phyloP scores from a whole-genome alignment of 2,113 vertebrate genomes.

The Lutjanus erythropterus region DNA sequence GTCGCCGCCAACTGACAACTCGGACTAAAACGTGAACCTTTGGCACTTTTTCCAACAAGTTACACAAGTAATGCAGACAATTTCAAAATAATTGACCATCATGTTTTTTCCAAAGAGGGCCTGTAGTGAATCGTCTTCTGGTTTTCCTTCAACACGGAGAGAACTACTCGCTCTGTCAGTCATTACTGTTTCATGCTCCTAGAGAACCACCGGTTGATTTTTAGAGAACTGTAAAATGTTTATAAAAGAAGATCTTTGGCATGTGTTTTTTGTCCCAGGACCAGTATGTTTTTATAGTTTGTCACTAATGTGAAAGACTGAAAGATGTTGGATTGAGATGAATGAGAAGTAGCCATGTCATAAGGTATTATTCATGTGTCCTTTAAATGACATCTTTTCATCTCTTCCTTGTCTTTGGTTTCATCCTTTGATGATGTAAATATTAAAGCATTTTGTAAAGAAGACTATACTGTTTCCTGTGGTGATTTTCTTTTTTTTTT shows the following conservation, averaged over 20 bases:
- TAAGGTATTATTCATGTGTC: constrained; percentile 39
- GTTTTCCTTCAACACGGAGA: constrained; percentile 17
- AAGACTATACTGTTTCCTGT: constrained; percentile 32
- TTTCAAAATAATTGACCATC: constrained; percentile 25
- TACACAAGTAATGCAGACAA: constrained; percentile 3
- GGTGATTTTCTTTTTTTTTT: no score
- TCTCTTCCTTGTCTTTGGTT: constrained; percentile 54
- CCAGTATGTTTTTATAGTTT: constrained; percentile 45
- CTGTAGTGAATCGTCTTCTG: constrained; percentile 3
- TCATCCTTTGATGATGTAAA: constrained; percentile 82
- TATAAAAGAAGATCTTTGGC: constrained; percentile 2
- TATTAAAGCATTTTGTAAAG: constrained; percentile 85
- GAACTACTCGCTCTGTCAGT: constrained; percentile 36
- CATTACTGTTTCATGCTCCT: constrained; percentile 20
- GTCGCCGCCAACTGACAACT: background rate
- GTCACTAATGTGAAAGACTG: constrained; percentile 58
- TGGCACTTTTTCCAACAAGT: constrained; percentile 32
- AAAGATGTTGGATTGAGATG: constrained; percentile 22
- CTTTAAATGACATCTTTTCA: constrained; percentile 50
- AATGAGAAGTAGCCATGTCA: constrained; percentile 22
- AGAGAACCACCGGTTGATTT: constrained; percentile 25
- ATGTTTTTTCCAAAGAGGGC: constrained; percentile 52
- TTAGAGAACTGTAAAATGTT: constrained; percentile 29
- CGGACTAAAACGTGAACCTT: constrained; percentile 5
- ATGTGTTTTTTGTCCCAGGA: constrained; percentile 49